These are phyloP conservation scores for Spea multiplicata DNA, from an alignment of 2,113 vertebrate species.

Conservation along the genomic window DNA sequence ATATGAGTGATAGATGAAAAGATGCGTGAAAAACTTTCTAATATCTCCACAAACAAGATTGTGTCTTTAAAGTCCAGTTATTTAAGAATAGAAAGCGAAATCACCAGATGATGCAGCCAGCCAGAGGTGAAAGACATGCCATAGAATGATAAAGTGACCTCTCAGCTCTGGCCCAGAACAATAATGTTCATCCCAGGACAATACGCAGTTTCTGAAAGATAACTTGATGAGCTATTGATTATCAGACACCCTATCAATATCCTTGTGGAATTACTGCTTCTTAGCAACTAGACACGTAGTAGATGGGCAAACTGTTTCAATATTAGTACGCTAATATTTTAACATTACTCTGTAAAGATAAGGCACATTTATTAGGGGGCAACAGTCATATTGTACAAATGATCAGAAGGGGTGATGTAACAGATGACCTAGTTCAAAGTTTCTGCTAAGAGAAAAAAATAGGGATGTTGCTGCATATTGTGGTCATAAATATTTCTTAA, in stretches of 20 bases:
- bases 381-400: background rate
- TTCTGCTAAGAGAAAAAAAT: too few relatives aligned
- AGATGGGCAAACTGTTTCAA: background rate
- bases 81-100: background rate
- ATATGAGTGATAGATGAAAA: too few relatives aligned
- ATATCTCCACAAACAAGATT: background rate
- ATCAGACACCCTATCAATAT: constrained; percentile 29
- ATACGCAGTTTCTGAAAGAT: constrained; percentile 18
- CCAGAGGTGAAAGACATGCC: background rate
- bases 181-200: constrained; percentile 32
- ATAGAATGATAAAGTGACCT: constrained; percentile 21
- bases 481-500: background rate
- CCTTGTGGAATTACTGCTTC: background rate
- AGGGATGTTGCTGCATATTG: background rate
- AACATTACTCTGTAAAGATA: constrained; percentile 6
- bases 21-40: background rate
- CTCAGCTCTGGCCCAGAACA: constrained; percentile 17
- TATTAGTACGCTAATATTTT: background rate
- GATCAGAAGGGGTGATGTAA: background rate
- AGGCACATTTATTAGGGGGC: background rate
- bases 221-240: constrained; percentile 43
- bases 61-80: background rate
- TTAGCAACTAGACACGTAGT: background rate
- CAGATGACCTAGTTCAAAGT: too few relatives aligned
- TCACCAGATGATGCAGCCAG: background rate